Evolutionary conservation across 2,888 invertebrate genomes (phyloP), one percentile per base, ranked within the genome.

Genomic region (Philopedon plagiatum): DNA sequence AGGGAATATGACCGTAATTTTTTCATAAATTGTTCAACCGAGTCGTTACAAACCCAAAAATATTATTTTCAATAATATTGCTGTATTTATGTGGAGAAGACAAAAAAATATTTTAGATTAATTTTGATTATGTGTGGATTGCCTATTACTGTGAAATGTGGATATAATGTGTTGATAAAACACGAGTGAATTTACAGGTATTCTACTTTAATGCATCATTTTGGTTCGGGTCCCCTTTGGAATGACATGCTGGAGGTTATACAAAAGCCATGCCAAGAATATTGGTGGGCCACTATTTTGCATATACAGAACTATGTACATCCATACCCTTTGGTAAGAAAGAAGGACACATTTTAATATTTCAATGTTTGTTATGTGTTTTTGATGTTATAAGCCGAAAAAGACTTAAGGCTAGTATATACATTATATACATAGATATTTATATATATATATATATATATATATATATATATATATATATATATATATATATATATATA

Each of bases 211-310:
- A 78, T 86, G 39, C 84, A 85, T 2, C 84, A 86, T 74, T 67
- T 87, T 13, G 86, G 87, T 1, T 86, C 87, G 23, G 88, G 88
- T 3, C 87, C 88, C 1, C 77, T 86, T 13, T 88, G 88, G 88
- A 78, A 83, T n/a, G 71, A 51, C 8, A 72, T 70, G 9, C 58
- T 79, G 9, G 23, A 58, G 18, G 0, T 39, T 0, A 46, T 81
- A 5, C 75, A 78, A 58, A 74, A 80, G n/a, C 80, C 77, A n/a
- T 87, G 87, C 71, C 76, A 80, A 29, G 71, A 80, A 9, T 82
- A 81, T 71, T 87, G 87, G 87, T 87, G 87, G 87, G 76, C 83
- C 2, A 79, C 82, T 37, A 57, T 86, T 13, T 75, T 86, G 1
- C 86, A 87, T 76, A 76, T 86, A 19, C 86, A 87, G 71, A 86